phyloP scores from a whole-genome alignment of 2,113 vertebrate species.

The Gallinago undulata region DNA sequence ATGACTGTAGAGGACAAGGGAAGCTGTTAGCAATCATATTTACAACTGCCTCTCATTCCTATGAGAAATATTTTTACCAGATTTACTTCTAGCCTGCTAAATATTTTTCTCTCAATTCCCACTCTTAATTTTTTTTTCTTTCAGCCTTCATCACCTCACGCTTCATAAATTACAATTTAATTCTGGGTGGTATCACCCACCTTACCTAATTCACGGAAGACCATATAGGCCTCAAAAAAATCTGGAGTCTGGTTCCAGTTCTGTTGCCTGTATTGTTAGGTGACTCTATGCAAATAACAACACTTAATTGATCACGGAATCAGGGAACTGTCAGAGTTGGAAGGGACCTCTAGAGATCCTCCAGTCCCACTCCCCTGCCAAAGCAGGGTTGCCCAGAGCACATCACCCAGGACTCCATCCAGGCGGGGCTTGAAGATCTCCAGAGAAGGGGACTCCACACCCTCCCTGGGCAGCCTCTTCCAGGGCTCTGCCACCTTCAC shows the following conservation, averaged over 20 bases:
- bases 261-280: background rate
- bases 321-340: too few relatives aligned
- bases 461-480: too few relatives aligned
- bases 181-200: background rate
- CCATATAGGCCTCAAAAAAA: background rate
- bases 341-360: too few relatives aligned
- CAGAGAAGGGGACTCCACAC: too few relatives aligned
- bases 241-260: background rate
- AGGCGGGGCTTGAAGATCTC: too few relatives aligned
- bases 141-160: background rate
- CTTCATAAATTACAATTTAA: background rate
- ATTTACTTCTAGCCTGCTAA: background rate
- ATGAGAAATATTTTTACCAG: background rate
- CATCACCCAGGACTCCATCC: too few relatives aligned
- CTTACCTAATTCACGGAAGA: background rate
- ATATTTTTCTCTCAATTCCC: background rate
- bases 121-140: background rate
- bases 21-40: background rate
- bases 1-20: background rate
- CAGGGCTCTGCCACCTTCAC: too few relatives aligned
- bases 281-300: background rate
- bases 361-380: too few relatives aligned
- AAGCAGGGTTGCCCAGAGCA: too few relatives aligned
- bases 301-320: too few relatives aligned
- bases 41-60: background rate